Evolutionary conservation across 2,797 vertebrate species (phyloP).

Genomic region (Cryptoprocta ferox): DNA sequence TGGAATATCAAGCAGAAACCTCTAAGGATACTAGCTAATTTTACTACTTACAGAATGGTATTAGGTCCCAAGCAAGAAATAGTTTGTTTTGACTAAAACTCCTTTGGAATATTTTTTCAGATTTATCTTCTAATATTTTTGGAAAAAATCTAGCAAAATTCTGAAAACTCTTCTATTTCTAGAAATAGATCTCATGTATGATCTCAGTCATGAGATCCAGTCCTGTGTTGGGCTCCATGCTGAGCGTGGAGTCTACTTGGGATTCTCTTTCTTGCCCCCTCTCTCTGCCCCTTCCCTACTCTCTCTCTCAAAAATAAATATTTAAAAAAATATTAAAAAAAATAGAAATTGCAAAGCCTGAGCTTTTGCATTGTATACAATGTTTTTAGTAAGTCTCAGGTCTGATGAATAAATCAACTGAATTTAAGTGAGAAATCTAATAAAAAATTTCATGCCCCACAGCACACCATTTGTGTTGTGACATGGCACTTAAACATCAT

Average conservation of each 20-base stretch:
- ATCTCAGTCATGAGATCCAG: not conserved
- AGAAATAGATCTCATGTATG: too few relatives aligned
- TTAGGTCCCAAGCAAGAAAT: not conserved
- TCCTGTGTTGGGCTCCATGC: too few relatives aligned
- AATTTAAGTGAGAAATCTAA: slow-evolving; percentile 19
- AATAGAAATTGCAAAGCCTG: not conserved
- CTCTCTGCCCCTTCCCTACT: too few relatives aligned
- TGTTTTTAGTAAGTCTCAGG: not conserved
- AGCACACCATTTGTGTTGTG: not conserved
- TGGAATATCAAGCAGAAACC: not conserved
- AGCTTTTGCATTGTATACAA: not conserved
- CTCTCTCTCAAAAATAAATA: too few relatives aligned
- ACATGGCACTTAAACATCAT: not conserved
- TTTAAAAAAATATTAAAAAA: not conserved
- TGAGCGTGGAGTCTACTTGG: too few relatives aligned
- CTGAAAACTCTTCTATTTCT: not conserved
- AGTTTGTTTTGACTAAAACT: not conserved
- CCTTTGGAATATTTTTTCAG: not conserved
- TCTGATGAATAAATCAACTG: not conserved
- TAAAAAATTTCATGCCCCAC: not conserved
- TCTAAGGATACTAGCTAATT: not conserved
- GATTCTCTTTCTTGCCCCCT: too few relatives aligned
- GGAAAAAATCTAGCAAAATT: not conserved
- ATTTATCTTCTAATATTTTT: not conserved
- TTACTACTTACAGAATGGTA: not conserved